Evolutionary conservation across 2,888 invertebrate species (phyloP).

Genomic region (Lithophane leautieri): DNA sequence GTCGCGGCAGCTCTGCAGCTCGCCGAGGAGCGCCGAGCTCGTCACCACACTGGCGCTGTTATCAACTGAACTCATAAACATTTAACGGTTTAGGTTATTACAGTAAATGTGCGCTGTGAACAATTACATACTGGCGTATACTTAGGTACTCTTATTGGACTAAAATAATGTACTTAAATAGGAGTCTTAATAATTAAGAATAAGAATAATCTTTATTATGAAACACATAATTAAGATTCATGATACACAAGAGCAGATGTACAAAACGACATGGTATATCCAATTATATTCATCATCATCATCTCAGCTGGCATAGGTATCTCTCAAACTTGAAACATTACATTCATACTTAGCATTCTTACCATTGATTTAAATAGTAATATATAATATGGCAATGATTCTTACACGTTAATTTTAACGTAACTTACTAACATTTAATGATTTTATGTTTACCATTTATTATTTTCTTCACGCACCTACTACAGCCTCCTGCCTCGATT

Average conservation of each 20-base stretch:
- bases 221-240: too few species aligned
- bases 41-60: not conserved
- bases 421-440: not conserved
- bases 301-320: not conserved
- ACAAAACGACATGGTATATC: too few species aligned
- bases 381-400: too few species aligned
- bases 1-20: not conserved
- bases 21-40: not conserved
- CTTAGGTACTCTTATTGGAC: not conserved
- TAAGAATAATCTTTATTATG: too few species aligned
- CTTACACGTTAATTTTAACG: too few species aligned
- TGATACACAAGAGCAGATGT: too few species aligned
- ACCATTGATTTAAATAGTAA: too few species aligned
- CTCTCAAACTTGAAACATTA: not conserved
- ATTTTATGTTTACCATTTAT: not conserved
- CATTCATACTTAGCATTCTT: not conserved
- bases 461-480: not conserved
- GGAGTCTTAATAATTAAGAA: too few species aligned
- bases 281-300: too few species aligned
- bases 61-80: too few species aligned
- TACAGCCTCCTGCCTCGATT: too few species aligned
- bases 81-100: not conserved
- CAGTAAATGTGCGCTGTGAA: not conserved
- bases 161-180: not conserved
- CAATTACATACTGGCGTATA: not conserved